Evolutionary conservation across 2,888 invertebrate genomes (phyloP).

Genomic region (Thereva nobilitata): DNA sequence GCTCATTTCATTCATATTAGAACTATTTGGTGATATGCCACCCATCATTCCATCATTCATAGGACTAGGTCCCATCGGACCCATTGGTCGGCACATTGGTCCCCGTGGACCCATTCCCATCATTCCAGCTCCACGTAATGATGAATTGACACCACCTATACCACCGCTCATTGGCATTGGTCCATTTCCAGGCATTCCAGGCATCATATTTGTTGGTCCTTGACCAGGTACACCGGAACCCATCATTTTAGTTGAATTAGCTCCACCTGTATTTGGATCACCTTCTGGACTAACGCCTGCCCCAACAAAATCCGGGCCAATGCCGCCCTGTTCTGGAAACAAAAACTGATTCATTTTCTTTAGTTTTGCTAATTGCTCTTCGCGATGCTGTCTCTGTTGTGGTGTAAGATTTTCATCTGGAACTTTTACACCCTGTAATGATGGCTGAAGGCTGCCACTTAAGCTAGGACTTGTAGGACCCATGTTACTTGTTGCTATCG

Average conservation of each 20-base stretch:
- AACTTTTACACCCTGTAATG: constrained; percentile 80
- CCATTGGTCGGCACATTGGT: constrained; percentile 53
- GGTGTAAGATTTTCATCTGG: constrained; percentile 96
- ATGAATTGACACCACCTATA: constrained; percentile 35
- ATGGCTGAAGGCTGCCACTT: constrained; percentile 62
- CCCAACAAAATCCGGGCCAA: constrained; percentile 44
- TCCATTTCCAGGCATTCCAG: constrained; percentile 15
- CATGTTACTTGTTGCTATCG: constrained; percentile 42
- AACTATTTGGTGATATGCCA: constrained; percentile 38
- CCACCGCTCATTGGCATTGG: constrained; percentile 58
- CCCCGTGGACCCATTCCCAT: constrained; percentile 58
- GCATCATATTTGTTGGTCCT: constrained; percentile 24
- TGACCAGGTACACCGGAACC: constrained; percentile 31
- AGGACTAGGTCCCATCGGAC: constrained; percentile 52
- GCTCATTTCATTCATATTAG: constrained; percentile 26
- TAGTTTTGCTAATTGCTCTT: constrained; percentile 88
- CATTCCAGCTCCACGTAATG: constrained; percentile 47
- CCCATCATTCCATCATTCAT: constrained; percentile 46
- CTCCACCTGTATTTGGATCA: constrained; percentile 37
- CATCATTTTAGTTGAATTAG: constrained; percentile 36
- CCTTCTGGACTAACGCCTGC: constrained; percentile 37
- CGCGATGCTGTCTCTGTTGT: constrained; percentile 91
- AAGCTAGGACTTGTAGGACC: constrained; percentile 61
- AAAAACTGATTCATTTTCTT: constrained; percentile 89
- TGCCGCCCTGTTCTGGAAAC: constrained; percentile 73